Evolutionary conservation across 2,113 vertebrate genomes (phyloP).

Genomic region (Dicrurus megarhynchus): DNA sequence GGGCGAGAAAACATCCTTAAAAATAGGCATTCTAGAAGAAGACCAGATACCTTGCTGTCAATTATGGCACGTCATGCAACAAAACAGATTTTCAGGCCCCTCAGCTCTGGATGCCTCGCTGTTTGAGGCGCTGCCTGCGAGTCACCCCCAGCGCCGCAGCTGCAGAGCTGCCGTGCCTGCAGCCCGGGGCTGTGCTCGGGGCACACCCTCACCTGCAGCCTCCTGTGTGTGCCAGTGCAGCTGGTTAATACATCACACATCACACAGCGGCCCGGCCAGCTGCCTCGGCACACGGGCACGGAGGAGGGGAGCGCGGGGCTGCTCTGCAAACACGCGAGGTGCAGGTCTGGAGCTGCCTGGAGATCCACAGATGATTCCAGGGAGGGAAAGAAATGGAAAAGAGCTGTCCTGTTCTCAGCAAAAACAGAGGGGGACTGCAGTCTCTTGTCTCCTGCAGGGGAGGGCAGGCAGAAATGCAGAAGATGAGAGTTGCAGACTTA

Average conservation of each 20-base stretch:
- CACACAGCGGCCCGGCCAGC: not conserved
- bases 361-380: not conserved
- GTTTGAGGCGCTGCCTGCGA: not conserved
- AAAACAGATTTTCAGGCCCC: not conserved
- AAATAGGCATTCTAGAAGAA: not conserved
- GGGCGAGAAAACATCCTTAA: not conserved
- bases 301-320: not conserved
- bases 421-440: not conserved
- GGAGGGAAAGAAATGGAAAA: not conserved
- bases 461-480: not conserved
- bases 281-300: not conserved
- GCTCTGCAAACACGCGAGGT: not conserved
- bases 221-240: not conserved
- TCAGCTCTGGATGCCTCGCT: not conserved
- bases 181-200: not conserved
- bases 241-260: not conserved
- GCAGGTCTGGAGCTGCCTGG: not conserved
- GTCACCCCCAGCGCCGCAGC: not conserved
- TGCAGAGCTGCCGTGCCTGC: not conserved
- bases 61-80: not conserved
- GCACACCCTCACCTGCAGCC: constrained; percentile 44
- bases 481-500: not conserved
- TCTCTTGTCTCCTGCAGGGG: not conserved
- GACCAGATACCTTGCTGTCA: not conserved
- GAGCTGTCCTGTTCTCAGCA: not conserved